Percentiles rank a stretch among this genome's conserved stretches.
These are phyloP conservation scores for Mactromeris polynyma DNA, from an alignment of 2,888 invertebrate species.

Conservation along the genomic window DNA sequence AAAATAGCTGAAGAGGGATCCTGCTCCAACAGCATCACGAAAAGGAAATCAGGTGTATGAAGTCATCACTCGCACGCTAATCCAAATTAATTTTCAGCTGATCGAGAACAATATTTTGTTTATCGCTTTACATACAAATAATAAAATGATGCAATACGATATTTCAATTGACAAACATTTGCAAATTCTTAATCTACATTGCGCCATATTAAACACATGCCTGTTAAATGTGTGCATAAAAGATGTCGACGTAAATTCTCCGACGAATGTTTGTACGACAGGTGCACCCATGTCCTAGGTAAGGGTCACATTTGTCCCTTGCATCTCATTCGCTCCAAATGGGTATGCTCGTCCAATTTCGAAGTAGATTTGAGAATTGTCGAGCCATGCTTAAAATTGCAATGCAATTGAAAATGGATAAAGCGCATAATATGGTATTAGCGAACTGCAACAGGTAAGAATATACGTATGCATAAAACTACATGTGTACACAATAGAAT, in stretches of 20 bases:
- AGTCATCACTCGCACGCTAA: neutral
- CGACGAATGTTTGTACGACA: slow-evolving; percentile 9
- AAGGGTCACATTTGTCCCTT: slow-evolving; percentile 40
- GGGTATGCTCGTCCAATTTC: slow-evolving; percentile 39
- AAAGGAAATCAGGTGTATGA: too few species aligned
- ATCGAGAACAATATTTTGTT: neutral
- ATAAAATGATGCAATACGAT: neutral
- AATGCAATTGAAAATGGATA: slow-evolving; percentile 9
- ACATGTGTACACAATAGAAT: neutral
- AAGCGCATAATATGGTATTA: neutral
- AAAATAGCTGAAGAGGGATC: too few species aligned
- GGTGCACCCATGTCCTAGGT: slow-evolving; percentile 27
- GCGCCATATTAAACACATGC: neutral
- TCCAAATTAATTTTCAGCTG: neutral
- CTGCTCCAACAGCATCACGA: too few species aligned
- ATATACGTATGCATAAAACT: neutral
- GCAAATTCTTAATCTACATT: neutral
- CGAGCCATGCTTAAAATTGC: slow-evolving; percentile 42
- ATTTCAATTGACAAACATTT: neutral
- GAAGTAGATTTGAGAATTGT: slow-evolving; percentile 36
- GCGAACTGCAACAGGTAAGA: neutral
- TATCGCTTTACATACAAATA: neutral
- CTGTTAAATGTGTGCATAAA: slow-evolving; percentile 31
- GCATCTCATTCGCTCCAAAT: slow-evolving; percentile 44
- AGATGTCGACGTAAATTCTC: slow-evolving; percentile 22